phyloP scores from a whole-genome alignment of 92 coral and sea anemone genomes.

The Paragorgia papillata region DNA sequence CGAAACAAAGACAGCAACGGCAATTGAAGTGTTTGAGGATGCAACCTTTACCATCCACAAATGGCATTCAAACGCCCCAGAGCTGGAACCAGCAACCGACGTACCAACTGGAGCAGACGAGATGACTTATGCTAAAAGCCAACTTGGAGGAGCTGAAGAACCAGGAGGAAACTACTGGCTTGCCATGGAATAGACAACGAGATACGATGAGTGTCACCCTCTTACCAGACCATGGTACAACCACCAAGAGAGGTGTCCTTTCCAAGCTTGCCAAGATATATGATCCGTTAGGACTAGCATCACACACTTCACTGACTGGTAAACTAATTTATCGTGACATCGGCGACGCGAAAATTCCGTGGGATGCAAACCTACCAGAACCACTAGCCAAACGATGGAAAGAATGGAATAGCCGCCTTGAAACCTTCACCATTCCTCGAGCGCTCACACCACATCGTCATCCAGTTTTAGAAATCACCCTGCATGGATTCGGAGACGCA shows the following conservation, averaged over 20 bases:
- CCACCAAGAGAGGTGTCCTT: slow-evolving; percentile 63
- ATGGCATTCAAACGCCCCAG: slow-evolving; percentile 53
- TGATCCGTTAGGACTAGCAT: slow-evolving; percentile 60
- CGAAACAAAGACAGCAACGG: neutral
- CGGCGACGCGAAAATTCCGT: slow-evolving; percentile 59
- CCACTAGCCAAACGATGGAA: slow-evolving; percentile 53
- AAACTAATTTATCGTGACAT: slow-evolving; percentile 58
- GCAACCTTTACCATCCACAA: slow-evolving; percentile 49
- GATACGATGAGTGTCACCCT: slow-evolving; percentile 58
- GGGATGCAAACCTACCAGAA: slow-evolving; percentile 59
- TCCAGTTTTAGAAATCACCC: slow-evolving; percentile 23
- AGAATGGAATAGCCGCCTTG: slow-evolving; percentile 40
- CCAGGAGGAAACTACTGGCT: slow-evolving; percentile 50
- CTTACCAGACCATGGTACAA: slow-evolving; percentile 23
- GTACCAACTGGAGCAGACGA: slow-evolving; percentile 35
- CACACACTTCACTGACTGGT: slow-evolving; percentile 53
- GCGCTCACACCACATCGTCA: slow-evolving; percentile 41
- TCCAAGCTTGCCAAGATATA: slow-evolving; percentile 55
- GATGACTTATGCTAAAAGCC: slow-evolving; percentile 55
- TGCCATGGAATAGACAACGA: slow-evolving; percentile 60
- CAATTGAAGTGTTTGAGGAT: slow-evolving; percentile 52
- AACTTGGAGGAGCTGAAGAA: slow-evolving; percentile 52
- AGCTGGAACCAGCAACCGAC: slow-evolving; percentile 42
- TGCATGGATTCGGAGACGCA: slow-evolving; percentile 53
- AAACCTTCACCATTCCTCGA: slow-evolving; percentile 49